phyloP scores from a whole-genome alignment of 2,113 vertebrate species.

The Oncorhynchus tshawytscha region DNA sequence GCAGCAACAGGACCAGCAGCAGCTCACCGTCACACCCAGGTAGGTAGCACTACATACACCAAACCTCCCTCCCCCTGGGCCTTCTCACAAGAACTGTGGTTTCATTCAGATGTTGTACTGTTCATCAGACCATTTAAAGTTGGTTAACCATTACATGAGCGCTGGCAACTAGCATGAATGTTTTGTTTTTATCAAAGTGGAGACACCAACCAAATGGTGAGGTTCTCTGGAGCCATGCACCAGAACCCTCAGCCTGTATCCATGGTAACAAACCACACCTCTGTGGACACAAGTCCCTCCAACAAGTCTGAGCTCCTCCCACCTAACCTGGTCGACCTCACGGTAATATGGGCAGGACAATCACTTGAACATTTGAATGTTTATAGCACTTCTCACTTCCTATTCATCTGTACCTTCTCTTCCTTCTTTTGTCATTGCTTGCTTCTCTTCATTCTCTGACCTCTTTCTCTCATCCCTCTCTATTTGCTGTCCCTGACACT shows the following conservation, averaged over 20 bases:
- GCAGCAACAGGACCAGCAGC: slow-evolving; percentile 43
- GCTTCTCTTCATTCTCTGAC: not conserved
- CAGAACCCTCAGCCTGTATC: slow-evolving; percentile 58
- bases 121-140: too few relatives aligned
- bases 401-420: not conserved
- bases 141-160: too few relatives aligned
- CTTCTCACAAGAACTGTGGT: too few relatives aligned
- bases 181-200: slow-evolving; percentile 35
- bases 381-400: not conserved
- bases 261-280: slow-evolving; percentile 60
- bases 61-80: not conserved
- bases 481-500: not conserved
- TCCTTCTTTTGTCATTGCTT: not conserved
- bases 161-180: too few relatives aligned
- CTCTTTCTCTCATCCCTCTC: not conserved
- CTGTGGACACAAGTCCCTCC: slow-evolving; percentile 48
- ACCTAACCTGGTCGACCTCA: slow-evolving; percentile 85
- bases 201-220: slow-evolving; percentile 64
- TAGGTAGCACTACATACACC: slow-evolving; percentile 27
- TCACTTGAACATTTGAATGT: not conserved
- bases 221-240: slow-evolving; percentile 69
- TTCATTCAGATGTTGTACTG: too few relatives aligned
- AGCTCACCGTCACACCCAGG: slow-evolving; percentile 66
- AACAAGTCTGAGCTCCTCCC: slow-evolving; percentile 82
- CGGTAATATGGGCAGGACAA: slow-evolving; percentile 69